phyloP scores from a whole-genome alignment of 2,797 vertebrate species.

The Sandelia bainsii region DNA sequence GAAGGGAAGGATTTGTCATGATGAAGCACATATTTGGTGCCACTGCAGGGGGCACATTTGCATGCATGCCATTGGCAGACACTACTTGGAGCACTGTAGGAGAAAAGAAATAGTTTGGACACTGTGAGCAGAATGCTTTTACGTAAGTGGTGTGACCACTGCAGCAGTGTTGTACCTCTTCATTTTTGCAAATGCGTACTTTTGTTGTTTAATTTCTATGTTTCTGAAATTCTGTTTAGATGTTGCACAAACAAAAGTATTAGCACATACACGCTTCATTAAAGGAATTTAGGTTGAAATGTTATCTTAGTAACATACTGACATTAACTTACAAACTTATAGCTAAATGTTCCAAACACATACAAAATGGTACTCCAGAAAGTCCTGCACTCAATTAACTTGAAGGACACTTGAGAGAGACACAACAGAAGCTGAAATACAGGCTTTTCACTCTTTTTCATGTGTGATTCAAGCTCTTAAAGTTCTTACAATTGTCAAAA shows the following conservation, averaged over 20 bases:
- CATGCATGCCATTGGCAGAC: constrained; percentile 17
- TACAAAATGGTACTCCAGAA: neutral
- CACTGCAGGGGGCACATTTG: constrained; percentile 30
- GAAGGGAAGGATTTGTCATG: constrained; percentile 41
- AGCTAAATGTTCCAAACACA: neutral
- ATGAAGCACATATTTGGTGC: constrained; percentile 40
- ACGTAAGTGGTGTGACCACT: neutral
- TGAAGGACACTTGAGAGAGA: neutral
- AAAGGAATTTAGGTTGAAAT: neutral
- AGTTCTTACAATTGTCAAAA: neutral
- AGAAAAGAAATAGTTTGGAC: constrained; percentile 8
- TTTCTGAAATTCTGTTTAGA: neutral
- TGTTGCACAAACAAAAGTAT: neutral
- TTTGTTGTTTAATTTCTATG: neutral
- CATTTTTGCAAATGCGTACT: neutral
- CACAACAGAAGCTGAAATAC: neutral
- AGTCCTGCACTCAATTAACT: neutral
- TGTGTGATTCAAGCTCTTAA: neutral
- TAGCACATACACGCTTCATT: neutral
- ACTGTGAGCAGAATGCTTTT: neutral
- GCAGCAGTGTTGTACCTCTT: neutral
- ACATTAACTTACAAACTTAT: neutral
- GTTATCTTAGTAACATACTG: too few species aligned
- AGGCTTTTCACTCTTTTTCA: neutral
- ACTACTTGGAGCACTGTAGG: neutral